phyloP scores from a whole-genome alignment of 2,888 invertebrate genomes.

The Archaeoteleia sp. region DNA sequence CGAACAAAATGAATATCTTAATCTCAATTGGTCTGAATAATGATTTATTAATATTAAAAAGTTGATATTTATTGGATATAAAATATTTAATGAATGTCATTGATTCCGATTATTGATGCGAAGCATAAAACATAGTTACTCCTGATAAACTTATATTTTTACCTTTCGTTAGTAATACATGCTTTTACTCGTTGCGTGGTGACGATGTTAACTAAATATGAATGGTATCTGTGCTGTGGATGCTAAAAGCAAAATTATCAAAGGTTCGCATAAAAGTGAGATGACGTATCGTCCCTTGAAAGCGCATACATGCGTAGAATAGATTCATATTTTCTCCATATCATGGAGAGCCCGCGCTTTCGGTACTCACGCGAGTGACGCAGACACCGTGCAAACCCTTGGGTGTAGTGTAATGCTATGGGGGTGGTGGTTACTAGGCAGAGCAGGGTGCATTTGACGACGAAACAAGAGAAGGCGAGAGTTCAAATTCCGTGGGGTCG shows the following conservation, averaged over 20 bases:
- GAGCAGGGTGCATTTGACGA: slow-evolving; percentile 46
- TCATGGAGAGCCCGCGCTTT: slow-evolving; percentile 26
- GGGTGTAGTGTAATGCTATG: slow-evolving; percentile 40
- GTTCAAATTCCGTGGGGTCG: slow-evolving; percentile 49
- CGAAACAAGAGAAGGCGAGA: slow-evolving; percentile 50
- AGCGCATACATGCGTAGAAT: slow-evolving; percentile 6
- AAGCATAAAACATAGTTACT: no score
- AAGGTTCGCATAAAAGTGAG: slow-evolving; percentile 29
- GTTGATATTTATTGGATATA: no score
- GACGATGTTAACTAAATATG: no score
- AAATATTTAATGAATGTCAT: no score
- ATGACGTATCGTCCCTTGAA: slow-evolving; percentile 22
- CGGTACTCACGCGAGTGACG: slow-evolving; percentile 31
- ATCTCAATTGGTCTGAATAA: no score
- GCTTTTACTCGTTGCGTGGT: no score
- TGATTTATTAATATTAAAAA: no score
- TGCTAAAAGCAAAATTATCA: slow-evolving; percentile 34
- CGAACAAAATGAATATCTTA: no score
- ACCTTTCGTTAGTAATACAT: no score
- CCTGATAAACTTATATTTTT: no score
- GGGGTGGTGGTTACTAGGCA: slow-evolving; percentile 50
- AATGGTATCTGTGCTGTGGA: neutral
- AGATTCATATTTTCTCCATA: slow-evolving; percentile 35
- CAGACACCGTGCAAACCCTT: slow-evolving; percentile 46
- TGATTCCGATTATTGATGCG: no score